Conservation (phyloP, 2,113 vertebrate genomes). For the Xiphophorus maculatus region DNA sequence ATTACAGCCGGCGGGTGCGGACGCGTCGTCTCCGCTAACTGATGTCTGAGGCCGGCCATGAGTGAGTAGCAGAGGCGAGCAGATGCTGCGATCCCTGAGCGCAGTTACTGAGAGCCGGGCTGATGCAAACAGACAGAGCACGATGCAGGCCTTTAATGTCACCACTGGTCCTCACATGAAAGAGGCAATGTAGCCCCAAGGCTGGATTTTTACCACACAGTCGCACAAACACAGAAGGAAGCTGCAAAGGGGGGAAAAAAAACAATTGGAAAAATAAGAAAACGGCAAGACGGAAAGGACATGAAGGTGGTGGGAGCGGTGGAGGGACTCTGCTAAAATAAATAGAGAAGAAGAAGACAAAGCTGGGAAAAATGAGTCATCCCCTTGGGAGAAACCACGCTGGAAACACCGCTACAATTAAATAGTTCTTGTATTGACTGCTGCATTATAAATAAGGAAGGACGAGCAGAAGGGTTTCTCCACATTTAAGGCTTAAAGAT, state of each 20-base stretch:
- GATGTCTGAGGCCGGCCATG: constrained; percentile 36
- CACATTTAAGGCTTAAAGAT: constrained; percentile 17
- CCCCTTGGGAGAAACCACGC: constrained; percentile 32
- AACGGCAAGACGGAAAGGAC: constrained; percentile 19
- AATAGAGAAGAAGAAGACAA: constrained; percentile 50
- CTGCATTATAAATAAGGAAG: constrained; percentile 19
- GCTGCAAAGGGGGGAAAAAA: constrained; percentile 20
- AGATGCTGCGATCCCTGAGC: constrained; percentile 27
- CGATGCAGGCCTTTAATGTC: constrained; percentile 75
- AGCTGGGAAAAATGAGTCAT: constrained; percentile 62
- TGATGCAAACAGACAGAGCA: constrained; percentile 77
- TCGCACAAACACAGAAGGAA: constrained; percentile 30
- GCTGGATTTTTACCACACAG: constrained; percentile 59
- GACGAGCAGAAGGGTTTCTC: constrained; percentile 16
- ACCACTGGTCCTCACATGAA: constrained; percentile 75
- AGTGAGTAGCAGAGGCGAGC: constrained; percentile 34
- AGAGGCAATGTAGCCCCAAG: constrained; percentile 68
- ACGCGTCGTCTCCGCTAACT: constrained; percentile 42
- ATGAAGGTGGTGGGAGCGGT: constrained; percentile 6
- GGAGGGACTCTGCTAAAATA: constrained; percentile 43
- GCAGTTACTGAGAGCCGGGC: constrained; percentile 49
- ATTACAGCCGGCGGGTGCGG: constrained; percentile 35
- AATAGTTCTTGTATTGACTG: constrained; percentile 5
- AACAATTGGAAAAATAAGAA: constrained; percentile 28
- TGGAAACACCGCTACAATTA: constrained; percentile 29